Evolutionary conservation across 2,797 vertebrate species (phyloP), one percentile per base, ranked within the genome.

Genomic region (Acipenser oxyrinchus): DNA sequence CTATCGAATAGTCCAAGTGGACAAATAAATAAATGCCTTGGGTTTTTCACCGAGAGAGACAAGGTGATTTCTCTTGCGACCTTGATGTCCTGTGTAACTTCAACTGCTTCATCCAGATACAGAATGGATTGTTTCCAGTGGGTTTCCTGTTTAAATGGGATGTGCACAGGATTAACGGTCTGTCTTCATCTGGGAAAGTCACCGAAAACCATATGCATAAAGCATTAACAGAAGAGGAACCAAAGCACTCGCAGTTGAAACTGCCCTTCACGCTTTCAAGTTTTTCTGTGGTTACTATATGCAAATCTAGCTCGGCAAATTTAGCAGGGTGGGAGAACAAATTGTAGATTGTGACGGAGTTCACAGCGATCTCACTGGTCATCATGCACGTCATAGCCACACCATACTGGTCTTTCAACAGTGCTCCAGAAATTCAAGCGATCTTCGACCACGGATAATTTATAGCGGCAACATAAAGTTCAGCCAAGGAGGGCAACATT

Each of bases 41-140:
- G 87, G 64, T 92, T 91, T 3, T 87, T 83, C 75, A 84, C 87
- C 0, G 92, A 92, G 11, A 93, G 92, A 15, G 82, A 89, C 87
- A 95, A 82, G 68, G 79, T 79, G 68, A 94, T 82, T 72, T 92
- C 88, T 0, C 93, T 93, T 2, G 75, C 76, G 0, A 94, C 72
- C 70, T 71, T 74, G 0, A 91, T 94, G 79, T 94, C 93, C 66
- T 95, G 93, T 68, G 86, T 83, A 63, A 95, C 91, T 0, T 87
- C 88, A 68, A 87, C 85, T 0, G 92, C 85, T 12, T 86, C 79
- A 67, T 94, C 89, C 71, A 94, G 78, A 76, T 94, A 94, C 59
- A 94, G 84, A 55, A 94, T 81, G 1, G 92, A 89, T 77, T 95
- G 93, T 76, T 93, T 94, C 93, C 93, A 95, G 85, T 94, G 93